Percentiles rank a stretch among this genome's conserved stretches.
Evolutionary conservation across 2,113 vertebrate genomes (phyloP).

Genomic region (Catagonus wagneri): DNA sequence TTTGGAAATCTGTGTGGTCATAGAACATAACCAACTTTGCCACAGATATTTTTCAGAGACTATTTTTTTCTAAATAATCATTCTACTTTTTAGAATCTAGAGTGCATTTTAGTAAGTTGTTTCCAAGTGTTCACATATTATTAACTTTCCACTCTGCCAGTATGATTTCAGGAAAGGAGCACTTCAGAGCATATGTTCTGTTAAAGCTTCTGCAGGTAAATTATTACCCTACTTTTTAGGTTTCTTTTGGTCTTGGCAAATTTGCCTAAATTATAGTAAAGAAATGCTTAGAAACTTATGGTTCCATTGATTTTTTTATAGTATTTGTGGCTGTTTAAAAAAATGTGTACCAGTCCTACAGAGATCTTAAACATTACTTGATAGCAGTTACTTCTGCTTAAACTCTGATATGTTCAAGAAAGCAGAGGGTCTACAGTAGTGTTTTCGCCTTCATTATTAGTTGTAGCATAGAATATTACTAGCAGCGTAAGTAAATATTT

Average conservation of each 20-base stretch:
- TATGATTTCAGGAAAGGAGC: conserved; percentile 30
- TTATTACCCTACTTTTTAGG: not conserved
- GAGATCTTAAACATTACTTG: not conserved
- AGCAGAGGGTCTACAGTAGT: not conserved
- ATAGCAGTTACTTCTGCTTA: not conserved
- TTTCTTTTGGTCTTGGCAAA: conserved; percentile 27
- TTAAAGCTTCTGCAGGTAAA: not conserved
- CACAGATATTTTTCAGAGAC: not conserved
- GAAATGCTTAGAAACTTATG: conserved; percentile 22
- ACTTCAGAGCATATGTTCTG: not conserved
- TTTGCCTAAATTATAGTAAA: not conserved
- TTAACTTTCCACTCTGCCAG: not conserved
- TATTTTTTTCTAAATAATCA: conserved; percentile 29
- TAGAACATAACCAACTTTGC: not conserved
- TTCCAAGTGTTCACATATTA: conserved; percentile 6
- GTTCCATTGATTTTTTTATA: not conserved
- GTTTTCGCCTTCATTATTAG: not conserved
- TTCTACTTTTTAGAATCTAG: not conserved
- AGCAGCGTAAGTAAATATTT: conserved; percentile 3
- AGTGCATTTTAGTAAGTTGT: conserved; percentile 8
- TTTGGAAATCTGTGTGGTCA: not conserved
- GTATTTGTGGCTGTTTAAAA: conserved; percentile 7
- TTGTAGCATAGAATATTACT: not conserved
- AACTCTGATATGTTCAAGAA: conserved; percentile 12
- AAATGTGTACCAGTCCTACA: not conserved